A percentile compares a stretch with the other conserved stretches of the same genome.
These are phyloP conservation scores for Brachionus manjavacas DNA, from an alignment of 1,140 invertebrate species.

Conservation along the genomic window DNA sequence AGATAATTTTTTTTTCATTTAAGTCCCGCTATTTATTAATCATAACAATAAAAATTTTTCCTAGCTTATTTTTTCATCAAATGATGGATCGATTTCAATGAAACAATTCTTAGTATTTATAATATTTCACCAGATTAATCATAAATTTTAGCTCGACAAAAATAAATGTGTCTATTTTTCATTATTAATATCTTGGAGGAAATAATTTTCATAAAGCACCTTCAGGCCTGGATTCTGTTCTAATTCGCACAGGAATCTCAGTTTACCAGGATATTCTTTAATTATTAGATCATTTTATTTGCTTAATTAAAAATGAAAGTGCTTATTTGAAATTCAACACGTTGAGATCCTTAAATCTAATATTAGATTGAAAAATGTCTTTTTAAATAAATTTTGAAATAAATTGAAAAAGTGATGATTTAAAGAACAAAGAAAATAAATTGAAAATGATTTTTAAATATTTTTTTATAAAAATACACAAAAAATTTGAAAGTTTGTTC, in stretches of 20 bases:
- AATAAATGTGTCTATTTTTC: neutral
- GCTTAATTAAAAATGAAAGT: neutral
- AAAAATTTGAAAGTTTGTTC: too few species aligned
- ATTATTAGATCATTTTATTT: neutral
- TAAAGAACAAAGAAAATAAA: neutral
- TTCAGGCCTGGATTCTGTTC: neutral
- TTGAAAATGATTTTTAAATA: too few species aligned
- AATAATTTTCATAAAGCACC: neutral
- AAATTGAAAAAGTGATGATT: neutral
- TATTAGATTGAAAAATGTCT: neutral
- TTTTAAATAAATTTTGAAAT: neutral
- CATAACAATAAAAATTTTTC: neutral
- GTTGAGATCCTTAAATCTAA: neutral
- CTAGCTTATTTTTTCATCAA: neutral
- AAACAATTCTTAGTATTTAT: neutral
- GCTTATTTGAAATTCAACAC: neutral
- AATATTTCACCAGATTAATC: neutral
- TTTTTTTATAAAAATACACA: too few species aligned
- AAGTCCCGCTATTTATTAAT: neutral
- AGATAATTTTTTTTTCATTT: too few species aligned
- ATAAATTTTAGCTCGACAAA: neutral
- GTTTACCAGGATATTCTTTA: neutral
- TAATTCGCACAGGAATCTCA: neutral
- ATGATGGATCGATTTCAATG: neutral
- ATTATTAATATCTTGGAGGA: neutral